Evolutionary conservation across 2,888 invertebrate species (phyloP).

Genomic region (Nephrocerus scutellatus): DNA sequence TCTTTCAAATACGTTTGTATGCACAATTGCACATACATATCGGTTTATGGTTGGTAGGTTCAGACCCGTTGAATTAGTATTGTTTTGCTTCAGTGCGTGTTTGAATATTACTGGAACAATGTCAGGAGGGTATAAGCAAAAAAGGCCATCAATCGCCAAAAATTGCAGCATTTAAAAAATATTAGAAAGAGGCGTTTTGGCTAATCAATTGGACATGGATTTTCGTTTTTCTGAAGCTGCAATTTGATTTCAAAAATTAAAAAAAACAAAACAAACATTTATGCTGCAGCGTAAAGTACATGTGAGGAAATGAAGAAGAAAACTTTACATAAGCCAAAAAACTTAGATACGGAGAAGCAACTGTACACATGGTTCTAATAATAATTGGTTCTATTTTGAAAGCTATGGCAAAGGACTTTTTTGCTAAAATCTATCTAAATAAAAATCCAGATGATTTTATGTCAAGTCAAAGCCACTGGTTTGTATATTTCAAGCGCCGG

Average conservation of each 20-base stretch:
- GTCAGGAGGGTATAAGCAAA: slow-evolving; percentile 2
- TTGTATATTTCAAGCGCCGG: too few species aligned
- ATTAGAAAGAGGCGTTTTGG: too few species aligned
- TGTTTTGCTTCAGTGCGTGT: slow-evolving; percentile 4
- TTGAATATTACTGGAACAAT: slow-evolving; percentile 5
- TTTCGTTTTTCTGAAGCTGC: too few species aligned
- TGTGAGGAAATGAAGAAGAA: slow-evolving; percentile 4
- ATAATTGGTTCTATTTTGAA: slow-evolving; percentile 7
- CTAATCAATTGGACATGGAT: too few species aligned
- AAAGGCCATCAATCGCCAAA: too few species aligned
- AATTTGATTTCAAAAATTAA: too few species aligned
- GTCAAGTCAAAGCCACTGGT: too few species aligned
- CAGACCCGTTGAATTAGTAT: slow-evolving; percentile 2
- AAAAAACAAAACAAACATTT: too few species aligned
- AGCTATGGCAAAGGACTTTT: too few species aligned
- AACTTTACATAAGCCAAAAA: slow-evolving; percentile 5
- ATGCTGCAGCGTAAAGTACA: slow-evolving; percentile 4
- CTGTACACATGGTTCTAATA: slow-evolving; percentile 2
- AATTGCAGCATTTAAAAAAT: too few species aligned
- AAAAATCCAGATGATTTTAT: too few species aligned
- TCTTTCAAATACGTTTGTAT: slow-evolving; percentile 4
- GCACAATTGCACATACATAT: slow-evolving; percentile 5
- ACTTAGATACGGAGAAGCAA: slow-evolving; percentile 5
- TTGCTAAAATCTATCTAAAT: too few species aligned
- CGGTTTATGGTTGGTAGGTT: slow-evolving; percentile 2